Evolutionary conservation across 2,113 vertebrate genomes (phyloP).

Genomic region (Nannospalax galili): DNA sequence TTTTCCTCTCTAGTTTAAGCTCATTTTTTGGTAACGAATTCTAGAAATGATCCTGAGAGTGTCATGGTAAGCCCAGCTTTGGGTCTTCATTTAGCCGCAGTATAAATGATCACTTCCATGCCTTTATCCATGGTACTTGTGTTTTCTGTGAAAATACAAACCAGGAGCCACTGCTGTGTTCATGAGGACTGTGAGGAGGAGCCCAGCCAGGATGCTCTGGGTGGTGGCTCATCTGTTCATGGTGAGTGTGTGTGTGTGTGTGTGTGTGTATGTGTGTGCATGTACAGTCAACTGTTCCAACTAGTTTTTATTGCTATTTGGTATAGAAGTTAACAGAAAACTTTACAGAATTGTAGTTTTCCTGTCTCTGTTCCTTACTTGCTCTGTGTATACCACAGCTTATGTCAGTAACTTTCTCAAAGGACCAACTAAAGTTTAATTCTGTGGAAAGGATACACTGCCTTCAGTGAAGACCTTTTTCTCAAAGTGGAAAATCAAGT

Average conservation of each 20-base stretch:
- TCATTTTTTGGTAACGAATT: neutral
- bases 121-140: neutral
- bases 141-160: neutral
- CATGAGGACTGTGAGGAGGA: neutral
- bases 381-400: constrained; percentile 85
- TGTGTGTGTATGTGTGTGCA: no score
- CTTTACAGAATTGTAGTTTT: constrained; percentile 88
- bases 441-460: constrained; percentile 63
- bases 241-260: no score
- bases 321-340: constrained; percentile 85
- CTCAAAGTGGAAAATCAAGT: constrained; percentile 82
- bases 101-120: neutral
- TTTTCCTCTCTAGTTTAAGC: neutral
- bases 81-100: no score
- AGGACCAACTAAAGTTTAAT: constrained; percentile 72
- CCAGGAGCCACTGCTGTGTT: neutral
- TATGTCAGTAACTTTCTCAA: constrained; percentile 85
- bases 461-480: constrained; percentile 72
- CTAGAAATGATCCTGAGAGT: neutral
- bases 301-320: constrained; percentile 86
- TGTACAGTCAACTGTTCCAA: constrained; percentile 80
- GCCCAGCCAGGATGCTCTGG: neutral
- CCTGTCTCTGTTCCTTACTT: constrained; percentile 76
- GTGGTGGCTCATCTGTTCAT: neutral
- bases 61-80: no score